Conservation (phyloP, 2,888 invertebrate genomes). For the Pristionchus japonicus region DNA sequence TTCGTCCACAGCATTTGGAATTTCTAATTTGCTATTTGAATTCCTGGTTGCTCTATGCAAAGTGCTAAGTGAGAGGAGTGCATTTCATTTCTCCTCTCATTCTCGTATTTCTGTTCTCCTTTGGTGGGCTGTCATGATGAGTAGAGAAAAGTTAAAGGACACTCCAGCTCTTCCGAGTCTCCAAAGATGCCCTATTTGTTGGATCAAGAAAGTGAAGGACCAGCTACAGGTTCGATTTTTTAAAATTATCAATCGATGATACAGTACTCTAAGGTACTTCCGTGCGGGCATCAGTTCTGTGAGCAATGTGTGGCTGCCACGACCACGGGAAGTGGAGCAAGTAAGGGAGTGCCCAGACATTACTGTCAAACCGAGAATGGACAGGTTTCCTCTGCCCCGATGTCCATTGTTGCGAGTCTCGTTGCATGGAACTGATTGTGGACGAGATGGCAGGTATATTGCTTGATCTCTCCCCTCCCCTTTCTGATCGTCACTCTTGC, state of each 20-base stretch:
- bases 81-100: neutral
- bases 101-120: neutral
- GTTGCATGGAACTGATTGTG: slow-evolving; percentile 44
- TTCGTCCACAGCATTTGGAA: too few species aligned
- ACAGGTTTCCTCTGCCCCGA: slow-evolving; percentile 39
- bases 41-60: neutral
- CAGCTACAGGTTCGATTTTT: slow-evolving; percentile 25
- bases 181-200: slow-evolving; percentile 42
- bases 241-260: neutral
- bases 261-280: neutral
- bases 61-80: neutral
- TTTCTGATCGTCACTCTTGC: neutral
- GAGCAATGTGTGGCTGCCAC: slow-evolving; percentile 39
- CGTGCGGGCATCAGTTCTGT: slow-evolving; percentile 44
- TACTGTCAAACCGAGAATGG: neutral
- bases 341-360: neutral
- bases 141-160: neutral
- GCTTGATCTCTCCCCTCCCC: neutral
- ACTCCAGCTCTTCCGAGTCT: neutral
- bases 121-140: neutral
- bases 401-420: slow-evolving; percentile 22
- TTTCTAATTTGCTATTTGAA: too few species aligned
- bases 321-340: slow-evolving; percentile 40
- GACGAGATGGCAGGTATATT: slow-evolving; percentile 36
- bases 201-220: slow-evolving; percentile 45